Base-by-base conservation (phyloP, 2,797 vertebrate species). In the Peromyscus attwateri region DNA sequence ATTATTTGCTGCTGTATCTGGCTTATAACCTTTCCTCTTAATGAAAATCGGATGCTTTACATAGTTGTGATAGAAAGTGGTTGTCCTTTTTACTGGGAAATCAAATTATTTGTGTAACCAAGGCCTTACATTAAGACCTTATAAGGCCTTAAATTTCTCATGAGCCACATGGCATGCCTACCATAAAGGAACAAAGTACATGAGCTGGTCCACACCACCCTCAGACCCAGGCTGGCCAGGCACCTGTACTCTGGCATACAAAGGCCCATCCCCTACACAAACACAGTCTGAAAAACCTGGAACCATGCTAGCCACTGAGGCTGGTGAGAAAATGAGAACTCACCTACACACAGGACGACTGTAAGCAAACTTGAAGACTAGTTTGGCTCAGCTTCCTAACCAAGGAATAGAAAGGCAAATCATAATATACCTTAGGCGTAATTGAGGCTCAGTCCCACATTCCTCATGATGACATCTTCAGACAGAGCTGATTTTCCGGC, bases 401-500 rank as follows among this genome's bases (percentile, higher is more conserved):
- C 43, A 2, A 25, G 87, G 75, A 87, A 16, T 5, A 62, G 17
- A 81, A 55, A 25, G 31, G 17, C 62, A 40, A 68, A 37, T 34
- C 6, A 52, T 31, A 55, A n/a, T 34, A 27, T 31, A n/a, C 4
- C 55, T 73, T 62, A 4, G 64, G 90, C 31, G 1, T 37, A 6
- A 49, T 0, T 6, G 49, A 70, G 73, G 73, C 52, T 62, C 76
- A 46, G 7, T 23, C 77, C 73, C 27, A 1, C 91, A 11, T 79
- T 71, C 87, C 91, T 84, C 8, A 12, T 0, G 34, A 46, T 16
- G 73, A 94, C 91, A 80, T 21, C 94, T 60, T 55, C 80, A 87
- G 66, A n/a, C 92, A 57, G 94, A 96, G 96, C 25, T 66, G 92
- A 73, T 73, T 93, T 96, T 96, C 96, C n/a, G 0, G 96, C 55